phyloP scores from a whole-genome alignment of 1,140 invertebrate species.

The Drosophila erecta region DNA sequence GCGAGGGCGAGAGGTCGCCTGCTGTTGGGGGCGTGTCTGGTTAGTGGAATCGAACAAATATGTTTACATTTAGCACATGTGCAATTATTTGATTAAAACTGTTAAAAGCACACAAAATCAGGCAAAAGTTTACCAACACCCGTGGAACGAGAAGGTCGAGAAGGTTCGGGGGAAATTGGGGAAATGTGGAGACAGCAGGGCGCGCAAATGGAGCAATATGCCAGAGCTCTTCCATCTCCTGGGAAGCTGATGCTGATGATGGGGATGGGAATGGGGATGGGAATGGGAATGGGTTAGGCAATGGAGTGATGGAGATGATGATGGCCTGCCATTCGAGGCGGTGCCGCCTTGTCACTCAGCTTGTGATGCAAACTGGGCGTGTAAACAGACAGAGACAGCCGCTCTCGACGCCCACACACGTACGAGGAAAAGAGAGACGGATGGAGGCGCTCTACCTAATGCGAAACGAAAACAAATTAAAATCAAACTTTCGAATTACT shows the following conservation, averaged over 20 bases:
- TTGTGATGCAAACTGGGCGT: slow-evolving; percentile 79
- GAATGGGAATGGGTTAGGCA: too few relatives aligned
- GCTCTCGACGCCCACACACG: slow-evolving; percentile 6
- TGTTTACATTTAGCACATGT: slow-evolving; percentile 85
- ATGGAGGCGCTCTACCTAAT: slow-evolving; percentile 66
- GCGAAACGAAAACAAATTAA: slow-evolving; percentile 84
- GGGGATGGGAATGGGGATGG: not conserved
- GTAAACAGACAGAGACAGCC: slow-evolving; percentile 57
- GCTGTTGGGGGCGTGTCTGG: slow-evolving; percentile 74
- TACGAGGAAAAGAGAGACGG: not conserved
- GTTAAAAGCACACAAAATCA: slow-evolving; percentile 84
- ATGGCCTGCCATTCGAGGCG: slow-evolving; percentile 25
- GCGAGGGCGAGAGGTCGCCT: slow-evolving; percentile 27
- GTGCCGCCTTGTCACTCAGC: slow-evolving; percentile 58
- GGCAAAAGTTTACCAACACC: slow-evolving; percentile 83
- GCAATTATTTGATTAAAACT: slow-evolving; percentile 85
- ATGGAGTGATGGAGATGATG: not conserved
- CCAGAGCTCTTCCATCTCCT: slow-evolving; percentile 16
- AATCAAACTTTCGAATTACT: slow-evolving; percentile 84
- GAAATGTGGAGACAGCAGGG: slow-evolving; percentile 24
- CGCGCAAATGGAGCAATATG: slow-evolving; percentile 75
- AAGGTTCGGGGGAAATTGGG: not conserved
- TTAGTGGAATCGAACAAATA: slow-evolving; percentile 84
- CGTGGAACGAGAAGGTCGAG: slow-evolving; percentile 23
- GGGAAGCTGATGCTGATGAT: slow-evolving; percentile 14